Evolutionary conservation across 2,888 invertebrate genomes (phyloP).

Genomic region (Sericinus montela): DNA sequence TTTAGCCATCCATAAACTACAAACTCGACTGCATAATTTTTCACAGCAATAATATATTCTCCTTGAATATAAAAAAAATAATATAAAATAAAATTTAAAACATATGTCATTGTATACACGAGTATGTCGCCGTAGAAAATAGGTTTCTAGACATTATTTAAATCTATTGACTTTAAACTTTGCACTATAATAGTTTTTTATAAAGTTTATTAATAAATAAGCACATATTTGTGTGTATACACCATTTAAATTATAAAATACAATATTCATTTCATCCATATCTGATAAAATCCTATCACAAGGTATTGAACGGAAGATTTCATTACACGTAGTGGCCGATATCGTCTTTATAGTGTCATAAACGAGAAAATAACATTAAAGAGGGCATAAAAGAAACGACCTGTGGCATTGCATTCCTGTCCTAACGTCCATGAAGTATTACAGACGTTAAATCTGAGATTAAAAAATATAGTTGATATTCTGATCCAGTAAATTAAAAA

Average conservation of each 20-base stretch:
- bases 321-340: constrained; percentile 77
- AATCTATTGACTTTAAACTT: too few species aligned
- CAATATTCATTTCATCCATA: constrained; percentile 2
- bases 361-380: constrained; percentile 76
- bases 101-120: too few species aligned
- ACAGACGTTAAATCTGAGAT: constrained; percentile 11
- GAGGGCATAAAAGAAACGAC: constrained; percentile 70
- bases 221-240: neutral
- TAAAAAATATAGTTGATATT: neutral
- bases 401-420: constrained; percentile 70
- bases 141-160: too few species aligned
- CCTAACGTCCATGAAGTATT: constrained; percentile 2
- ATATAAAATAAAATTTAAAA: too few species aligned
- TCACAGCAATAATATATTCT: too few species aligned
- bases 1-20: too few species aligned
- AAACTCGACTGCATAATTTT: too few species aligned
- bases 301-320: constrained; percentile 48
- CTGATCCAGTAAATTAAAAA: neutral
- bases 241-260: neutral
- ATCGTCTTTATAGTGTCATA: constrained; percentile 77
- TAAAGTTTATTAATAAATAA: too few species aligned
- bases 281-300: constrained; percentile 16
- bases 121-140: too few species aligned
- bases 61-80: too few species aligned
- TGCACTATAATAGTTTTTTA: too few species aligned